Percentiles rank a stretch among this genome's conserved stretches.
phyloP scores from a whole-genome alignment of 2,888 invertebrate genomes.

The Machimus atricapillus region DNA sequence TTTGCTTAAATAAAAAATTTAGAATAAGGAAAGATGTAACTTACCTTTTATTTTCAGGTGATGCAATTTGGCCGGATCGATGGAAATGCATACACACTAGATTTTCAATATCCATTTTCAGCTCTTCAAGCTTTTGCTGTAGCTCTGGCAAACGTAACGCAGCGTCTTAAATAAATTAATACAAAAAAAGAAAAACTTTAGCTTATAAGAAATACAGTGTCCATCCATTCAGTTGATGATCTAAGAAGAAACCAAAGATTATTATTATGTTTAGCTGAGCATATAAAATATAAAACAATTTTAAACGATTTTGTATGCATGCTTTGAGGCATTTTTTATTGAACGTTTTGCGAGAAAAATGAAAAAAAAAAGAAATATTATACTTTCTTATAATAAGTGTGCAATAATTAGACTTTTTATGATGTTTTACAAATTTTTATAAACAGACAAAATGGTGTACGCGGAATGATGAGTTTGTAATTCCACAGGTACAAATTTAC shows the following conservation, averaged over 20 bases:
- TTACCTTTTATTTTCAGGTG: constrained; percentile 71
- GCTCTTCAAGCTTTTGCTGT: constrained; percentile 98
- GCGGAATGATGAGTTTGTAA: constrained; percentile 10
- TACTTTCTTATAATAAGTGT: constrained; percentile 28
- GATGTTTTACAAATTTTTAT: constrained; percentile 31
- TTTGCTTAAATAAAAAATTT: not conserved
- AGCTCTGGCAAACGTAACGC: constrained; percentile 72
- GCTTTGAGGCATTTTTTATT: constrained; percentile 11
- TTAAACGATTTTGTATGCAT: constrained; percentile 3
- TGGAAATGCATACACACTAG: constrained; percentile 97
- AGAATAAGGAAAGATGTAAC: not conserved
- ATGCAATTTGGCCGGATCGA: constrained; percentile 99
- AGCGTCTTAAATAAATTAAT: constrained; percentile 61
- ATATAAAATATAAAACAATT: not conserved
- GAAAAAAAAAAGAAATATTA: not conserved
- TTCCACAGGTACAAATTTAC: constrained; percentile 16
- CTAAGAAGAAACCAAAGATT: constrained; percentile 11
- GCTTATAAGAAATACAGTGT: constrained; percentile 16
- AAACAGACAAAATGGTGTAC: not conserved
- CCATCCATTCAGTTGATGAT: constrained; percentile 23
- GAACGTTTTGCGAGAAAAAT: constrained; percentile 15
- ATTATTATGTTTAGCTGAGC: not conserved
- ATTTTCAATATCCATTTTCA: constrained; percentile 98
- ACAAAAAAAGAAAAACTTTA: not conserved
- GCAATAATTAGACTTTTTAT: constrained; percentile 32